A percentile compares a stretch with the other conserved stretches of the same genome.
These are phyloP conservation scores for Bradypodion ventrale DNA, from an alignment of 2,797 vertebrate genomes.

Conservation along the genomic window DNA sequence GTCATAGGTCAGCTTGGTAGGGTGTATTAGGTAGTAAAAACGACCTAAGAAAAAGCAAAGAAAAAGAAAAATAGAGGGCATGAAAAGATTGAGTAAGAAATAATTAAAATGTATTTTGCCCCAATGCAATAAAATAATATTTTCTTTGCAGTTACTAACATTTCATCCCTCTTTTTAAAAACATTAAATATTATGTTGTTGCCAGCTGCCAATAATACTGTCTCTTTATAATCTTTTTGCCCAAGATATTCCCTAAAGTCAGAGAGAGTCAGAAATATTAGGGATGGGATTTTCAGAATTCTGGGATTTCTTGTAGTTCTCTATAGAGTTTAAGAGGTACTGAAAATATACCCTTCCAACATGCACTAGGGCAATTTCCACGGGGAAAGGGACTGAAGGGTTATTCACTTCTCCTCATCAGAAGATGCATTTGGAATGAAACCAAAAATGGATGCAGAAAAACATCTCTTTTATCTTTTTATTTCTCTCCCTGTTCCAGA, in stretches of 20 bases:
- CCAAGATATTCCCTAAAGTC: background rate
- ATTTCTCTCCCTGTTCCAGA: too few relatives aligned
- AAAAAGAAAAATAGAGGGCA: fast-evolving
- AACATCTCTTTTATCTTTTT: too few relatives aligned
- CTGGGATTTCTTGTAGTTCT: background rate
- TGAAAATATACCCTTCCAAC: too few relatives aligned
- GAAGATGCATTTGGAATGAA: too few relatives aligned
- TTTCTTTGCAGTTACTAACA: background rate
- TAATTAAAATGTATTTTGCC: background rate
- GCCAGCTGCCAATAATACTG: too few relatives aligned
- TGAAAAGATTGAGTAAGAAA: fast-evolving
- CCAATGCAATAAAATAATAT: background rate
- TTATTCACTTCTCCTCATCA: too few relatives aligned
- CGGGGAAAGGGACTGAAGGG: too few relatives aligned
- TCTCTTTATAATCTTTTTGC: background rate
- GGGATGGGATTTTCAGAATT: too few relatives aligned
- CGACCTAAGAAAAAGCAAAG: slow-evolving; percentile 74
- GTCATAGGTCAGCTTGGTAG: slow-evolving; percentile 84
- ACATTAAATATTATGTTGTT: background rate
- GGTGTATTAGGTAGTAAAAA: slow-evolving; percentile 91
- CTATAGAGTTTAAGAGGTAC: background rate
- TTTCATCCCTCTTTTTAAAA: background rate
- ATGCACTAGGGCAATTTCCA: too few relatives aligned
- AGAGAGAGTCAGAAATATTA: too few relatives aligned
- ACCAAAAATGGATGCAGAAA: too few relatives aligned